Evolutionary conservation across 2,113 vertebrate species (phyloP), one percentile per base, ranked within the genome.

Genomic region (Noctilio leporinus): DNA sequence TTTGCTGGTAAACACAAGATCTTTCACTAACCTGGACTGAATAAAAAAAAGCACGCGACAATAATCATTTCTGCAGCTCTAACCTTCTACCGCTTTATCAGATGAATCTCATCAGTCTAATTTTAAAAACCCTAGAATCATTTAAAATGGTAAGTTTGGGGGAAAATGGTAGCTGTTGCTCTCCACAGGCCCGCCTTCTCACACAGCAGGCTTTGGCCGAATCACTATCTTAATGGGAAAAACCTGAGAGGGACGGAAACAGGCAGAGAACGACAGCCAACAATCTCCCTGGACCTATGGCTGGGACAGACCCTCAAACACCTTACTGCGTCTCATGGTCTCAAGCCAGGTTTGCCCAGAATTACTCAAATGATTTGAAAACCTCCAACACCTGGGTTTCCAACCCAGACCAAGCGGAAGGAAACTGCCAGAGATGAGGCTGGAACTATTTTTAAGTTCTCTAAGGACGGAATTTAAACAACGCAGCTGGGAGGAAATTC

Each of bases 31-130:
- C 89, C 78, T 89, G 76, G 86, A 67, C 24, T 83, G 88, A 96
- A 78, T 94, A 86, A 82, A 93, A 82, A 93, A 81, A 14, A 65
- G 59, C 53, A 77, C 10, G 24, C 65, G 91, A 96, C 93, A 94
- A 86, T 0, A 40, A 92, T 15, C 82, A 28, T 24, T 93, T 86
- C 28, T 59, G 64, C 35, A 40, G 0, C 14, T 80, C 86, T 93
- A 49, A 20, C 78, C 89, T 72, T 53, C 62, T 76, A 4, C 30
- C 77, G 26, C 30, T 77, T 70, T 40, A 86, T 72, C 65, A 95
- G 87, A 94, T 17, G 92, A 28, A 45, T 33, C n/a, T 51, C 35
- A 89, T 77, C 40, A 35, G 51, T 69, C 85, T 76, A 92, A 90
- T 73, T 59, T 1, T 5, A 62, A 89, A 94, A 86, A 5, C 69